Base-by-base conservation (phyloP, 2,888 invertebrate species). In the Tromatobia lineatoria region DNA sequence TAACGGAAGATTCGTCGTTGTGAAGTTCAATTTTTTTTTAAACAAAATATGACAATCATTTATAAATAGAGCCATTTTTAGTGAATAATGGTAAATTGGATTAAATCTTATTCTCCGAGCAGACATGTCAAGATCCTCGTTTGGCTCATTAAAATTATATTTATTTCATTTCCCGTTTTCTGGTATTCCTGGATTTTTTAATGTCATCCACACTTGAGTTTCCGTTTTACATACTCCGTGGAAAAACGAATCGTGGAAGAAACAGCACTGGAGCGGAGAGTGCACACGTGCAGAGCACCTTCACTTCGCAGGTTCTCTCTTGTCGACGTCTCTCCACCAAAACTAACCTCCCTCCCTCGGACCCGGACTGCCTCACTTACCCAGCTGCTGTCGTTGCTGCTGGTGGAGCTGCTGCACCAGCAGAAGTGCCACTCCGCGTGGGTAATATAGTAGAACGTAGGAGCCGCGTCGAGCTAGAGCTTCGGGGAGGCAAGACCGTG, bases 401-500 rank as follows among this genome's bases (percentile, higher is more conserved):
- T 64, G 54, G 11, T 66, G 25, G 59, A 69, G 57, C 66, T 82
- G 57, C 70, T 61, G 67, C 64, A 73, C 38, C 52, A 47, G 67
- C 42, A 64, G 75, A 75, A 84, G 84, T 66, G 54, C 70, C 70
- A 84, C 84, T 78, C 64, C 75, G 82, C 67, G 67, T 75, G 66
- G 73, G 79, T 66, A 66, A 79, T 67, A 47, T 67, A 29, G 70
- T 79, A 75, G 59, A 80, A 45, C 57, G 83, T 80, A 70, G 81
- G 77, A 77, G 84, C 54, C 75, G 79, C 52, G 61, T 59, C 50
- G 66, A 23, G 47, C 18, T 20, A 20, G 67, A 86, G 87, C 86
- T 88, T 84, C 82, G 78, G 82, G 84, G 86, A 85, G 85, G 84
- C 83, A 85, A 83, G 78, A 79, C 67, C 81, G 88, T 86, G 89